Conservation (phyloP, 2,797 vertebrate genomes). For the Eulemur rubriventer region DNA sequence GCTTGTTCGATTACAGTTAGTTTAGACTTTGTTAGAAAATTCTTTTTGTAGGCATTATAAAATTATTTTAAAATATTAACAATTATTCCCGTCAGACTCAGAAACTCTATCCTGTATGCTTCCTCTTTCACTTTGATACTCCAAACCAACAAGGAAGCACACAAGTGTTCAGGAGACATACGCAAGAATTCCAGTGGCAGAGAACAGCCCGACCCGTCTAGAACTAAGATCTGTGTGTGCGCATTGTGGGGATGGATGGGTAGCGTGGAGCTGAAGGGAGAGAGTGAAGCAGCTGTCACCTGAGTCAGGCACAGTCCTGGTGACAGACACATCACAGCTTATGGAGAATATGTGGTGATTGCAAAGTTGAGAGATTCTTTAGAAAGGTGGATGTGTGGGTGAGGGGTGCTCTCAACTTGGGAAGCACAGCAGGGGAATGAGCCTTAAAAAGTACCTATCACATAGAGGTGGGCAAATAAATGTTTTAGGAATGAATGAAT, state of each 20-base stretch:
- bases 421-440: neutral
- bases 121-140: conserved; percentile 56
- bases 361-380: neutral
- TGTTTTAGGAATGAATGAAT: neutral
- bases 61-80: neutral
- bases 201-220: neutral
- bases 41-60: neutral
- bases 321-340: neutral
- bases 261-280: neutral
- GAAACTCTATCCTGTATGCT: neutral
- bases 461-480: neutral
- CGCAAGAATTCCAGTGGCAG: neutral
- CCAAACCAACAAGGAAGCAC: neutral
- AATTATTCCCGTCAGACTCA: neutral
- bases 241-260: neutral
- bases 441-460: neutral
- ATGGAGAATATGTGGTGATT: neutral
- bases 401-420: neutral
- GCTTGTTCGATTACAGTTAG: neutral
- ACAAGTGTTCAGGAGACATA: neutral
- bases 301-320: neutral
- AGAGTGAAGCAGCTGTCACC: neutral
- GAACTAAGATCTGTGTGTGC: neutral
- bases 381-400: neutral
- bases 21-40: neutral